phyloP scores from a whole-genome alignment of 2,113 vertebrate genomes.

The Phalacrocorax aristotelis region DNA sequence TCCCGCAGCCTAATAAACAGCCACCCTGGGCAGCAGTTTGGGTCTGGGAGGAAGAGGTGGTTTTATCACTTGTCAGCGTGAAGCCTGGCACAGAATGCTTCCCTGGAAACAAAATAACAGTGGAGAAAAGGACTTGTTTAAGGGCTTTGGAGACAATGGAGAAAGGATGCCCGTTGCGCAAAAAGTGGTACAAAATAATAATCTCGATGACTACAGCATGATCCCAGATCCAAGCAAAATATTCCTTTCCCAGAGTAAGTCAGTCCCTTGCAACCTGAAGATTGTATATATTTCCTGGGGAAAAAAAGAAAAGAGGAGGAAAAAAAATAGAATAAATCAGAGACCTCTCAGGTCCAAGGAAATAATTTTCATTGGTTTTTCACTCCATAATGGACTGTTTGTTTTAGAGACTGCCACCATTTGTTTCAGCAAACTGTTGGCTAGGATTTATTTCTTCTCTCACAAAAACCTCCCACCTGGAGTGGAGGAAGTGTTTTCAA shows the following conservation, averaged over 20 bases:
- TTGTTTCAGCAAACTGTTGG: not conserved
- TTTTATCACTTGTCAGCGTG: not conserved
- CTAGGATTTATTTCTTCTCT: conserved; percentile 9
- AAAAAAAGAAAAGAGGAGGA: not conserved
- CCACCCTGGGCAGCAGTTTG: not conserved
- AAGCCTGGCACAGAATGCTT: not conserved
- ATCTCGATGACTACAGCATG: not conserved
- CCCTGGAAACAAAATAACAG: not conserved
- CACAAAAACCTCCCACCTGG: not conserved
- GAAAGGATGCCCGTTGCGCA: not conserved
- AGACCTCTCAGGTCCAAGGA: not conserved
- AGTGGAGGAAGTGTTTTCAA: not conserved
- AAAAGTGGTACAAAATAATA: not conserved
- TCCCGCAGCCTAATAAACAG: not conserved
- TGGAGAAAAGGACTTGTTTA: not conserved
- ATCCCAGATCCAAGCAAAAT: not conserved
- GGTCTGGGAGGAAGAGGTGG: not conserved
- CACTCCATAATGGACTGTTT: not conserved
- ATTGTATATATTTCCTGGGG: not conserved
- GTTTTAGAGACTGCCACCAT: not conserved
- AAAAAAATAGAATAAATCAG: not conserved
- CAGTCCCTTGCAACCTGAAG: not conserved
- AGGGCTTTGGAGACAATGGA: not conserved
- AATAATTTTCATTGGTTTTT: not conserved
- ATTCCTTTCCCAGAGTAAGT: not conserved